Percentiles rank a stretch among this genome's conserved stretches.
These are phyloP conservation scores for Acanthoscelides obtectus DNA, from an alignment of 2,888 invertebrate genomes.

Conservation along the genomic window DNA sequence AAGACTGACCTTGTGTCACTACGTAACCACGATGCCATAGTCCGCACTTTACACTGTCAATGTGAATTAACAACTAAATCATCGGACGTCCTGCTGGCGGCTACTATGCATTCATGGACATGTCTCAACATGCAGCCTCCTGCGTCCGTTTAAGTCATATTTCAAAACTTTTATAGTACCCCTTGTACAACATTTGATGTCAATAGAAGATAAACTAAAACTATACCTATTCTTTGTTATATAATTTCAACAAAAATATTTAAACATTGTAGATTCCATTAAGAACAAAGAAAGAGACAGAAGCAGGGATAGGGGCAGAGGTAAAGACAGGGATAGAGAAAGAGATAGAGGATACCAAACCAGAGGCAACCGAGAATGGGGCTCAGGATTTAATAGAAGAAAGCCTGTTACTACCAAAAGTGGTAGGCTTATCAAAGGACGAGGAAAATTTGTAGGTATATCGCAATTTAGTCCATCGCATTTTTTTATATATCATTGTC, in stretches of 20 bases:
- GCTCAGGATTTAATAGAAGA: conserved; percentile 36
- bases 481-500: neutral
- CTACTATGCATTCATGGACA: too few relatives aligned
- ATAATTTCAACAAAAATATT: conserved; percentile 2
- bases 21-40: too few relatives aligned
- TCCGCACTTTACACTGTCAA: too few relatives aligned
- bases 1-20: too few relatives aligned
- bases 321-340: conserved; percentile 17
- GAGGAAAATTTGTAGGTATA: conserved; percentile 83
- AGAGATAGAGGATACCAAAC: conserved; percentile 30
- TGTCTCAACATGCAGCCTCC: too few relatives aligned
- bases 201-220: neutral
- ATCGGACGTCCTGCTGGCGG: too few relatives aligned
- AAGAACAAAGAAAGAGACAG: conserved; percentile 42
- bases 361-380: conserved; percentile 43
- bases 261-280: neutral
- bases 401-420: conserved; percentile 59
- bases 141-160: too few relatives aligned
- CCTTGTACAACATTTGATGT: too few relatives aligned
- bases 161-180: too few relatives aligned
- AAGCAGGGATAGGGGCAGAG: conserved; percentile 29
- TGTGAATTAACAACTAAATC: too few relatives aligned
- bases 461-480: neutral
- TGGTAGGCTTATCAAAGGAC: conserved; percentile 84
- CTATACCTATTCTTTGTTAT: neutral